phyloP scores from a whole-genome alignment of 2,888 invertebrate genomes.

The Terebella lapidaria region DNA sequence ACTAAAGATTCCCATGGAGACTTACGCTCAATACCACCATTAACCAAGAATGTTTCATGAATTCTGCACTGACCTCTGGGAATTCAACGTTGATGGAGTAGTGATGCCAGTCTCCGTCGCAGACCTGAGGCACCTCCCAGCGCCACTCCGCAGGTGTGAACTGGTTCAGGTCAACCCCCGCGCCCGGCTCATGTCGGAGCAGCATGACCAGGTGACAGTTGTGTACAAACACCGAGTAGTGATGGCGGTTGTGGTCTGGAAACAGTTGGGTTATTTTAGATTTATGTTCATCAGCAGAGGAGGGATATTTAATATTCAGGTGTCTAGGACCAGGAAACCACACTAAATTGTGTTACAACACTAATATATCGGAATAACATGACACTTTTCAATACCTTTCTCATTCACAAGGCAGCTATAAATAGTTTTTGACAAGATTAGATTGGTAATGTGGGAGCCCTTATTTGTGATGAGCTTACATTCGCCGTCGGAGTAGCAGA shows the following conservation, averaged over 20 bases:
- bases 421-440: too few relatives aligned
- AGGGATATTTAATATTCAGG: background rate
- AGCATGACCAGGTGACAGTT: conserved; percentile 94
- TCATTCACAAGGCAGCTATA: too few relatives aligned
- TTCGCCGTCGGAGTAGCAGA: conserved; percentile 96
- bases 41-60: too few relatives aligned
- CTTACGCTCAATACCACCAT: too few relatives aligned
- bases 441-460: too few relatives aligned
- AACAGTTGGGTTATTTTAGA: too few relatives aligned
- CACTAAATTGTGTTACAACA: background rate
- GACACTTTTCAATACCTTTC: too few relatives aligned
- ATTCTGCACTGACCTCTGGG: conserved; percentile 70
- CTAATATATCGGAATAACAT: too few relatives aligned
- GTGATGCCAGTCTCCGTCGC: conserved; percentile 98
- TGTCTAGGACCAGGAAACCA: too few relatives aligned
- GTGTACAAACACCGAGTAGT: conserved; percentile 93
- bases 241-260: conserved; percentile 96
- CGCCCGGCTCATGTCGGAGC: conserved; percentile 70
- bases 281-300: background rate
- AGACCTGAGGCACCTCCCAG: conserved; percentile 88
- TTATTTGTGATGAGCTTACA: too few relatives aligned
- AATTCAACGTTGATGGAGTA: conserved; percentile 90
- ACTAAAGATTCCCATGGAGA: too few relatives aligned
- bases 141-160: conserved; percentile 95
- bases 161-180: conserved; percentile 40